Evolutionary conservation across 2,113 vertebrate genomes (phyloP).

Genomic region (Chionis minor): DNA sequence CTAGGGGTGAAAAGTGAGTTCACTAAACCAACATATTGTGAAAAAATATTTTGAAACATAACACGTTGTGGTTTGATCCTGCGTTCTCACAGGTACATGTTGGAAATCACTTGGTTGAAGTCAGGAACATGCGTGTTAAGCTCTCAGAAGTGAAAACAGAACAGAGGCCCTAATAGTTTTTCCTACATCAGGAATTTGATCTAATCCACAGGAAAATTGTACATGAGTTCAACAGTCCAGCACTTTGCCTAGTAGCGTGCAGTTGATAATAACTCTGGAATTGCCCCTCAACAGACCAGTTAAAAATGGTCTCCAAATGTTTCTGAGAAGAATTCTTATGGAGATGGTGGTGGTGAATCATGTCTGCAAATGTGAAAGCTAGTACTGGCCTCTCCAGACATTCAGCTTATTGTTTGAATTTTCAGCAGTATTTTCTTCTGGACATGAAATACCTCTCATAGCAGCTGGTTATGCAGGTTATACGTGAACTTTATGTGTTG

Average conservation of each 20-base stretch:
- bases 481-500: background rate
- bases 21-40: slow-evolving; percentile 51
- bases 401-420: background rate
- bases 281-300: background rate
- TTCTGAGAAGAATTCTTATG: background rate
- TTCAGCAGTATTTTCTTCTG: background rate
- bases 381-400: background rate
- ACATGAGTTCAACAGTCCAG: background rate
- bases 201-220: slow-evolving; percentile 47
- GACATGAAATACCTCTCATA: background rate
- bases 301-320: background rate
- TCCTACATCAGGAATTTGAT: slow-evolving; percentile 52
- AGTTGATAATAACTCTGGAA: background rate
- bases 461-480: background rate
- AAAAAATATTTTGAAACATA: slow-evolving; percentile 65
- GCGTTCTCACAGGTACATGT: slow-evolving; percentile 34
- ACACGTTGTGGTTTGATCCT: slow-evolving; percentile 49
- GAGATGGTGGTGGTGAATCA: background rate
- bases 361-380: background rate
- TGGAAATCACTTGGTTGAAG: slow-evolving; percentile 40
- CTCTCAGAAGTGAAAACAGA: slow-evolving; percentile 48
- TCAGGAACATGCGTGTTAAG: slow-evolving; percentile 32
- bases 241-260: background rate
- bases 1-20: slow-evolving; percentile 36
- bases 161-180: slow-evolving; percentile 6